Percentiles rank a stretch among this genome's conserved stretches.
These are phyloP conservation scores for Apamea sordens DNA, from an alignment of 2,888 invertebrate genomes.

Conservation along the genomic window DNA sequence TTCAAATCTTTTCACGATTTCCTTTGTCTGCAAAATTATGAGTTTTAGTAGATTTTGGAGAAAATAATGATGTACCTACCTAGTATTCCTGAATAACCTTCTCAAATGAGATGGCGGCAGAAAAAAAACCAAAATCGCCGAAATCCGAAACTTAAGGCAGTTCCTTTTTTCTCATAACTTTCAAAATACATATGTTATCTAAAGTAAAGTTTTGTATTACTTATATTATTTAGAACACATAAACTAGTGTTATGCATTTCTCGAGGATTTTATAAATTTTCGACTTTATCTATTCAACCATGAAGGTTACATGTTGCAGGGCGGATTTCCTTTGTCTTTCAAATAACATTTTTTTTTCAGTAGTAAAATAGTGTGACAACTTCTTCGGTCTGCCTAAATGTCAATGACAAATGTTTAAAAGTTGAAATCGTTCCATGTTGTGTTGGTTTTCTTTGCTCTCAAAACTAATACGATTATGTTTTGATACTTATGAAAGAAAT, in stretches of 20 bases:
- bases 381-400: neutral
- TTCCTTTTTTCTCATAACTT: neutral
- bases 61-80: neutral
- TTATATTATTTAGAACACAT: neutral
- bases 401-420: neutral
- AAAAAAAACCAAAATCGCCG: neutral
- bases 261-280: neutral
- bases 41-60: neutral
- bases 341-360: neutral
- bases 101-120: neutral
- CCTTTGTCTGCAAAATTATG: neutral
- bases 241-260: neutral
- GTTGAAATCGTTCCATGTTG: neutral
- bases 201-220: neutral
- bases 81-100: neutral
- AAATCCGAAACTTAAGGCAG: neutral
- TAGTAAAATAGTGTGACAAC: neutral
- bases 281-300: neutral
- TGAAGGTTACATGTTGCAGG: neutral
- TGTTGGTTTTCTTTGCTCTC: neutral
- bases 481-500: neutral
- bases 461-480: neutral
- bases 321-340: slow-evolving; percentile 1
- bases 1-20: neutral
- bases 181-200: neutral